phyloP scores from a whole-genome alignment of 2,797 vertebrate genomes.

The Erethizon dorsatum region DNA sequence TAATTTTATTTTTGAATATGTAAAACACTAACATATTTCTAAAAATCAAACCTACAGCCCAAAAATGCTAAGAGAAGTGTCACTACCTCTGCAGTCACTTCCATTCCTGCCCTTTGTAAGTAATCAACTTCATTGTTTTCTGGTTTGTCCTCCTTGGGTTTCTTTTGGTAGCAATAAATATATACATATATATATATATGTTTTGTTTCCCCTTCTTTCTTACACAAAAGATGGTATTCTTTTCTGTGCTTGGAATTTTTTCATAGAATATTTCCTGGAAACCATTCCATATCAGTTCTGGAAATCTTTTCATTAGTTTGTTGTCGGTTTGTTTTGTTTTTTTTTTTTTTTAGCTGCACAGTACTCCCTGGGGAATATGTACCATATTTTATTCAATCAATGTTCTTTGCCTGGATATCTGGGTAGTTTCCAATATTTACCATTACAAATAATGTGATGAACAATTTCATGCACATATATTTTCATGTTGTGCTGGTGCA shows the following conservation, averaged over 20 bases:
- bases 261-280: conserved; percentile 41
- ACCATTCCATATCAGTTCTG: neutral
- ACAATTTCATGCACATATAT: neutral
- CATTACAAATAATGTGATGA: conserved; percentile 1
- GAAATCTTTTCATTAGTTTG: neutral
- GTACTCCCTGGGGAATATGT: neutral
- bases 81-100: neutral
- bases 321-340: neutral
- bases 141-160: conserved; percentile 43
- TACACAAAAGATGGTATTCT: neutral
- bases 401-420: neutral
- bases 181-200: neutral
- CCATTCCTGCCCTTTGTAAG: neutral
- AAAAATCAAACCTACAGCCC: conserved; percentile 21
- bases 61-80: neutral
- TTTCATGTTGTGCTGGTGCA: neutral
- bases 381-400: neutral
- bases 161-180: conserved; percentile 14
- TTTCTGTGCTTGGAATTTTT: neutral
- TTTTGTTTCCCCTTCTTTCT: conserved; percentile 6
- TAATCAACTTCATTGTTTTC: neutral
- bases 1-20: conserved; percentile 15
- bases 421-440: conserved; percentile 24
- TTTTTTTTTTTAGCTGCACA: neutral
- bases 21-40: neutral